These are phyloP conservation scores for Raphicerus campestris DNA, from an alignment of 2,113 vertebrate species.

Conservation along the genomic window DNA sequence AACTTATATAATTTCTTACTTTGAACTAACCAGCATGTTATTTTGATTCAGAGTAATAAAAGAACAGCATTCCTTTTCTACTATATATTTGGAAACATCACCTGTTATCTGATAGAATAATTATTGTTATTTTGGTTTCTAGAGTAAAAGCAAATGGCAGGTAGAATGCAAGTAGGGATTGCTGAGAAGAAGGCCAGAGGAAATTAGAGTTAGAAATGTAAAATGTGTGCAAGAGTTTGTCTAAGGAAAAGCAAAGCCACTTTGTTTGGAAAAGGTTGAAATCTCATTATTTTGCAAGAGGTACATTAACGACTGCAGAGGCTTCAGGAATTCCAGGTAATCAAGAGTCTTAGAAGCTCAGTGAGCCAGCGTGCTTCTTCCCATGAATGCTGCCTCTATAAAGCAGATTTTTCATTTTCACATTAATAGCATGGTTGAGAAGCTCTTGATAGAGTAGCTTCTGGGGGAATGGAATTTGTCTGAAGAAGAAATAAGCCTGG, in stretches of 20 bases:
- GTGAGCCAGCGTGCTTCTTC: conserved; percentile 58
- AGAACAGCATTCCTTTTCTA: not conserved
- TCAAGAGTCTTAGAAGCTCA: conserved; percentile 68
- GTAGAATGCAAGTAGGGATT: not conserved
- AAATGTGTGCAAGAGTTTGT: conserved; percentile 47
- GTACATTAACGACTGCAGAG: conserved; percentile 64
- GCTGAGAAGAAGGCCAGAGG: conserved; percentile 32
- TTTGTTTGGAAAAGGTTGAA: conserved; percentile 63
- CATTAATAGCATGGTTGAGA: conserved; percentile 76
- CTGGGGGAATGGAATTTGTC: conserved; percentile 71
- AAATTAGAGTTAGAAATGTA: conserved; percentile 51
- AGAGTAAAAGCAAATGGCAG: conserved; percentile 40
- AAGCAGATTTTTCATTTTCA: conserved; percentile 75
- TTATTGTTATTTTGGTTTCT: conserved; percentile 60
- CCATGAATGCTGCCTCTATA: conserved; percentile 55
- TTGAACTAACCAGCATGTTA: not conserved
- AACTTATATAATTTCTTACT: not conserved
- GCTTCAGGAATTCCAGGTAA: conserved; percentile 75
- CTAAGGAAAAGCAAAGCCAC: conserved; percentile 47
- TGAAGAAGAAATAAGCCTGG: conserved; percentile 70
- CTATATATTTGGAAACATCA: conserved; percentile 47
- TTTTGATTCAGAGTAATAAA: not conserved
- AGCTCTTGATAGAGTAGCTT: conserved; percentile 73
- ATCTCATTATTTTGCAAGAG: conserved; percentile 70
- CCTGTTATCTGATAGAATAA: conserved; percentile 41